phyloP scores from a whole-genome alignment of 2,888 invertebrate genomes.

The Itoplectis maculator region DNA sequence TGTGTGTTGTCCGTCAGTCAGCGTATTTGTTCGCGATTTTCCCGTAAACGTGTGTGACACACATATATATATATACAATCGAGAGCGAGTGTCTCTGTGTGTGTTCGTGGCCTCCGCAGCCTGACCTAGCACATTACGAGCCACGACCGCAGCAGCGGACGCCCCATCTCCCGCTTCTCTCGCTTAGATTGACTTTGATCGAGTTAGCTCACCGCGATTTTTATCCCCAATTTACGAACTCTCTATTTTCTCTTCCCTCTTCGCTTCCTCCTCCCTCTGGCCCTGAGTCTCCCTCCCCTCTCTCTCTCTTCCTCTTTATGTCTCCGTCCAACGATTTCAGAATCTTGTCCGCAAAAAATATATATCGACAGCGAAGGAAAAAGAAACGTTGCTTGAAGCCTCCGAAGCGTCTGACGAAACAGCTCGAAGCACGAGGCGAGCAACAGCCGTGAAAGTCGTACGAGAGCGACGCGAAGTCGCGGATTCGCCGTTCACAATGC shows the following conservation, averaged over 20 bases:
- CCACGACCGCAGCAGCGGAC: constrained; percentile 54
- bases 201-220: constrained; percentile 67
- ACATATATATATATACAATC: no score
- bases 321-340: background rate
- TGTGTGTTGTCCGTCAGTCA: constrained; percentile 54
- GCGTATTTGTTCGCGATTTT: constrained; percentile 50
- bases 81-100: constrained; percentile 6
- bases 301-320: background rate
- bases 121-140: constrained; percentile 50
- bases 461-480: constrained; percentile 56
- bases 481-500: constrained; percentile 51
- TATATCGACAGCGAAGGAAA: constrained; percentile 1
- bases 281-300: no score
- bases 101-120: constrained; percentile 25
- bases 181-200: constrained; percentile 65
- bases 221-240: constrained; percentile 66
- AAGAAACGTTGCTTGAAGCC: no score
- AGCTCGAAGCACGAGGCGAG: constrained; percentile 17
- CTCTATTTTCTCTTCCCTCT: constrained; percentile 30
- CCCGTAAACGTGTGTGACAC: background rate
- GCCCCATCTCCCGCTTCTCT: constrained; percentile 21
- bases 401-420: no score
- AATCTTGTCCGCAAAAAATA: background rate
- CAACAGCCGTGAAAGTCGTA: no score
- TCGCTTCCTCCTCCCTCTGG: background rate